Evolutionary conservation across 1,140 invertebrate species (phyloP).

Genomic region (Trissolcus basalis): DNA sequence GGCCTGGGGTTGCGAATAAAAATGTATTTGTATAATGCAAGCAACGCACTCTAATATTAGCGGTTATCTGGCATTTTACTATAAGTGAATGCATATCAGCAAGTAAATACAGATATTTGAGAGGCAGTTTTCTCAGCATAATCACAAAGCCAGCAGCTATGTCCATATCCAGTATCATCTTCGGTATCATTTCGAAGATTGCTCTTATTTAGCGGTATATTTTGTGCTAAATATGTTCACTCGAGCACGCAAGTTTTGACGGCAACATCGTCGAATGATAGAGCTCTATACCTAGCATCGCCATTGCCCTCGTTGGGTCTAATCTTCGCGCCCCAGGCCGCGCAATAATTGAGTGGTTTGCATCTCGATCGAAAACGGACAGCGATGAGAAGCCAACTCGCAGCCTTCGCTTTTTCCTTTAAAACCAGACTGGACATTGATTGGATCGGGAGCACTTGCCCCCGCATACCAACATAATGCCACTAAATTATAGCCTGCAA

Average conservation of each 20-base stretch:
- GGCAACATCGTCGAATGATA: constrained; percentile 38
- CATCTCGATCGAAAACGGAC: constrained; percentile 63
- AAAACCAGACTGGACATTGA: constrained; percentile 64
- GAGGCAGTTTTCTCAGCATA: constrained; percentile 38
- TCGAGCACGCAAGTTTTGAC: constrained; percentile 28
- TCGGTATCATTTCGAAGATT: constrained; percentile 27
- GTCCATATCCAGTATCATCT: too few relatives aligned
- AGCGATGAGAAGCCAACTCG: constrained; percentile 46
- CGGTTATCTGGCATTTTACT: constrained; percentile 49
- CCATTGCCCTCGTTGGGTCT: constrained; percentile 50
- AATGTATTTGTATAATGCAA: constrained; percentile 51
- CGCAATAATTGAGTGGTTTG: constrained; percentile 73
- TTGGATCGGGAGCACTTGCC: constrained; percentile 70
- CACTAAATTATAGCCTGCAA: constrained; percentile 66
- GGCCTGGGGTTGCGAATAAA: constrained; percentile 44
- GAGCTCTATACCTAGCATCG: constrained; percentile 43
- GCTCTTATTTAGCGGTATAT: constrained; percentile 17
- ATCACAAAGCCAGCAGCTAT: constrained; percentile 10
- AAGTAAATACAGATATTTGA: constrained; percentile 55
- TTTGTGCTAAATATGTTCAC: constrained; percentile 31
- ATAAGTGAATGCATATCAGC: constrained; percentile 57
- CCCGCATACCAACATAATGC: constrained; percentile 69
- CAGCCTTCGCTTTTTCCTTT: constrained; percentile 40
- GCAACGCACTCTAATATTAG: constrained; percentile 48
- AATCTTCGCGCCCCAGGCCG: constrained; percentile 60